phyloP scores from a whole-genome alignment of 2,113 vertebrate genomes.

The Penelope pileata region DNA sequence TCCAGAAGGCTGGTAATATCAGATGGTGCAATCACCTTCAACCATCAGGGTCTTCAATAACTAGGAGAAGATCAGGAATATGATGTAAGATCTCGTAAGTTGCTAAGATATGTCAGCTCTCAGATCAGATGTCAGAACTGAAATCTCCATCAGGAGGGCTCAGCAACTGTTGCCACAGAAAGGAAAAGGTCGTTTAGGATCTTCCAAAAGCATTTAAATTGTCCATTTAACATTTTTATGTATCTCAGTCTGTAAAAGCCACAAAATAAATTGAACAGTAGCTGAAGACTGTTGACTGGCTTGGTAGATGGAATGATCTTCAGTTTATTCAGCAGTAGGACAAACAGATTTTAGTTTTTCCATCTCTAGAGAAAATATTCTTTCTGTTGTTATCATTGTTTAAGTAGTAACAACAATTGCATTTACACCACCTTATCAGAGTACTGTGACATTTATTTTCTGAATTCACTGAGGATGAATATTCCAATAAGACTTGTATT shows the following conservation, averaged over 20 bases:
- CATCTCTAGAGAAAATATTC: background rate
- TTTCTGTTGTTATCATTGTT: background rate
- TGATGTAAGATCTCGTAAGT: background rate
- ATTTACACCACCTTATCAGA: background rate
- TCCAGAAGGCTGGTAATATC: background rate
- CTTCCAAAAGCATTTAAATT: background rate
- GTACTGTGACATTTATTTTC: background rate
- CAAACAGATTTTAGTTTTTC: background rate
- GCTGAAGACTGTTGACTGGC: background rate
- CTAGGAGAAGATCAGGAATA: background rate
- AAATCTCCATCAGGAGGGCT: background rate
- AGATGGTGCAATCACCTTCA: background rate
- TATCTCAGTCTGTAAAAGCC: background rate
- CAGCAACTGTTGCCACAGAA: rapidly evolving
- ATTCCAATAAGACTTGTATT: background rate
- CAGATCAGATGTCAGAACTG: background rate
- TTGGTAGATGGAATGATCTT: background rate
- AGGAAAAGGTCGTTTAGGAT: background rate
- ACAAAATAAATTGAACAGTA: background rate
- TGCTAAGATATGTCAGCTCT: background rate
- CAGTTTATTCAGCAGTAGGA: background rate
- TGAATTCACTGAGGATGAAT: background rate
- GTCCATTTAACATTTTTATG: background rate
- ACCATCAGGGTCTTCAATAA: background rate
- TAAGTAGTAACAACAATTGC: background rate